These are phyloP conservation scores for Mastomys coucha DNA, from an alignment of 2,113 vertebrate species.

Conservation along the genomic window DNA sequence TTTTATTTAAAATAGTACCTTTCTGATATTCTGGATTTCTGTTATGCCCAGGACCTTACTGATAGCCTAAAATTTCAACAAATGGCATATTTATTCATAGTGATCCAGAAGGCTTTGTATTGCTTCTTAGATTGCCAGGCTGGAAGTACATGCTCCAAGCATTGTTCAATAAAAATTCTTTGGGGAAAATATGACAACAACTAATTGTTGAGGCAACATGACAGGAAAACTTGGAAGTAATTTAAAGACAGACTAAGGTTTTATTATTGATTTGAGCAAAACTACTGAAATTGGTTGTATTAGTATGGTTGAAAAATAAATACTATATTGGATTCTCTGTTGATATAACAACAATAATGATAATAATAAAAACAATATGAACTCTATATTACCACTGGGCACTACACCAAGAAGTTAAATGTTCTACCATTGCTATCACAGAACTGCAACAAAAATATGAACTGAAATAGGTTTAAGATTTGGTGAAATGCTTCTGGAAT, in stretches of 20 bases:
- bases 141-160: background rate
- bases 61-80: background rate
- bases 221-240: background rate
- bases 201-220: background rate
- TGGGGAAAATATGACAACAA: background rate
- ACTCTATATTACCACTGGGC: background rate
- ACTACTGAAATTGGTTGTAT: background rate
- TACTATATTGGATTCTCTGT: background rate
- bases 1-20: background rate
- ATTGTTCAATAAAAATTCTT: background rate
- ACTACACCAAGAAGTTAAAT: background rate
- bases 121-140: background rate
- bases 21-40: background rate
- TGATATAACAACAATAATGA: background rate
- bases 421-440: background rate
- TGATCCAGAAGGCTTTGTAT: background rate
- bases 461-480: background rate
- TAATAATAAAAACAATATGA: background rate
- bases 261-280: background rate
- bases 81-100: background rate
- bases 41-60: background rate
- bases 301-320: background rate
- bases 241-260: background rate
- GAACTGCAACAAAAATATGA: background rate
- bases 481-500: background rate